phyloP scores from a whole-genome alignment of 1,140 invertebrate species.

The Glossosoma conforme region DNA sequence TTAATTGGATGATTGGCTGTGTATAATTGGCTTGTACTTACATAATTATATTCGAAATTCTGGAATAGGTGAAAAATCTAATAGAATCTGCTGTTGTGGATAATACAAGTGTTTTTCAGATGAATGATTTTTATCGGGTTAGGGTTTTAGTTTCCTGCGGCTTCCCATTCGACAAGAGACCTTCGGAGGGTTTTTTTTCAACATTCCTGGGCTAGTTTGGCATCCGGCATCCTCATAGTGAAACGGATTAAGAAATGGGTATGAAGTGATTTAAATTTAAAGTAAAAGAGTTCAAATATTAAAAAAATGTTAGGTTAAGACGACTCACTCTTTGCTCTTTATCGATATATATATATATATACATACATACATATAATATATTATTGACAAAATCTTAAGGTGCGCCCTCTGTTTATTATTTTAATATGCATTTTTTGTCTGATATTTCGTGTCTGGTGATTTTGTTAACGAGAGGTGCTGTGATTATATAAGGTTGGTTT shows the following conservation, averaged over 20 bases:
- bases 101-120: too few species aligned
- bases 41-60: too few species aligned
- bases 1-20: too few species aligned
- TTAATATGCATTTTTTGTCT: conserved; percentile 18
- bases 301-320: conserved; percentile 29
- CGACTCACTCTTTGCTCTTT: conserved; percentile 23
- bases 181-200: too few species aligned
- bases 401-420: conserved; percentile 20
- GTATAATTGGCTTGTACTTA: too few species aligned
- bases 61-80: too few species aligned
- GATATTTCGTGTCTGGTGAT: conserved; percentile 13
- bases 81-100: too few species aligned
- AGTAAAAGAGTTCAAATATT: conserved; percentile 30
- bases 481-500: conserved; percentile 17
- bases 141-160: too few species aligned
- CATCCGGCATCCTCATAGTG: conserved; percentile 26
- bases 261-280: conserved; percentile 29
- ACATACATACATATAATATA: conserved; percentile 19
- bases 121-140: too few species aligned
- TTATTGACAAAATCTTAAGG: conserved; percentile 23
- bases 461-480: conserved; percentile 27
- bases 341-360: conserved; percentile 26
- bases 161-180: too few species aligned
- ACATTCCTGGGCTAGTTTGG: conserved; percentile 28
- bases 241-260: conserved; percentile 27